phyloP scores from a whole-genome alignment of 2,113 vertebrate genomes.

The Rhipidura dahli region DNA sequence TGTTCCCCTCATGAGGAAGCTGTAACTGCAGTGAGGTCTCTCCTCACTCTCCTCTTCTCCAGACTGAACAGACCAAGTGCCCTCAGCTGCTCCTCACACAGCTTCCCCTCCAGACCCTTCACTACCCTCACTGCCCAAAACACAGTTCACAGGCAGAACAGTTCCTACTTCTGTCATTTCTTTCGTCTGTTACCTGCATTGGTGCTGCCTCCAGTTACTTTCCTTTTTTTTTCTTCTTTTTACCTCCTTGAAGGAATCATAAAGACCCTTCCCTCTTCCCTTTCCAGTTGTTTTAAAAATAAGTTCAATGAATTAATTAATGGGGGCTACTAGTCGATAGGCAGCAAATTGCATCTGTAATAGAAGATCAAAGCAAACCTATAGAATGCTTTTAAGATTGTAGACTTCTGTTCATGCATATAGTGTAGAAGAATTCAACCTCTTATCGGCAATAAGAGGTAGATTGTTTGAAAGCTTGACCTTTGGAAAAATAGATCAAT shows the following conservation, averaged over 20 bases:
- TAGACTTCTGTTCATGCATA: background rate
- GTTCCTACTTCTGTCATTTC: background rate
- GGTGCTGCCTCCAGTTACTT: background rate
- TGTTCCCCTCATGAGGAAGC: rapidly evolving
- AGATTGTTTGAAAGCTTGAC: background rate
- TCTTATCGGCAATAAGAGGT: background rate
- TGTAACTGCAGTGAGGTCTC: background rate
- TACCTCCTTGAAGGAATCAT: background rate
- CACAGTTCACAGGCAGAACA: background rate
- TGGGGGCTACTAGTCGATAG: background rate
- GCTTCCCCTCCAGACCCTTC: background rate
- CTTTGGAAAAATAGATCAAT: background rate
- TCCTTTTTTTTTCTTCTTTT: background rate
- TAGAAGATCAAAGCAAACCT: background rate
- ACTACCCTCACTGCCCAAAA: background rate
- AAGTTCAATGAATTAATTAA: background rate
- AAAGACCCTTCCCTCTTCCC: rapidly evolving
- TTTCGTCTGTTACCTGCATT: background rate
- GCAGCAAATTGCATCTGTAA: background rate
- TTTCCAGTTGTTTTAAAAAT: background rate
- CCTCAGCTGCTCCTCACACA: rapidly evolving
- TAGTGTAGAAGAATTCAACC: background rate
- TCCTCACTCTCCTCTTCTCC: background rate
- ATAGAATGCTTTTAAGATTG: background rate
- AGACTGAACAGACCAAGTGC: background rate